Conservation (phyloP, 2,888 invertebrate species). For the Apoda limacodes region DNA sequence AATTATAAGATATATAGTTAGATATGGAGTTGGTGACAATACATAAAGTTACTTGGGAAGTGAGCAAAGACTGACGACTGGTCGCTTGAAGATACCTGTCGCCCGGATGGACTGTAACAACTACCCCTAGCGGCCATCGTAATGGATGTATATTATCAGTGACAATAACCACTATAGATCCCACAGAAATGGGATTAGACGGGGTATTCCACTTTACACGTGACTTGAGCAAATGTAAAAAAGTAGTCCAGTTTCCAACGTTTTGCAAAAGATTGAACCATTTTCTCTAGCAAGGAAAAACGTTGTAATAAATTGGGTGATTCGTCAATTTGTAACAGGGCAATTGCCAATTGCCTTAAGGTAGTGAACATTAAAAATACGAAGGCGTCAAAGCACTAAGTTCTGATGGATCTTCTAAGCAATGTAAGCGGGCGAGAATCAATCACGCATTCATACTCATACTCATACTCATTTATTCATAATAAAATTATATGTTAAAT, state of each 20-base stretch:
- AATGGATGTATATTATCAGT: slow-evolving; percentile 2
- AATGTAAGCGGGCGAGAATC: slow-evolving; percentile 4
- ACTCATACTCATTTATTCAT: no score
- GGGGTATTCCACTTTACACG: no score
- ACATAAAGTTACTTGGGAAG: no score
- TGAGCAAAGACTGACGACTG: slow-evolving; percentile 24
- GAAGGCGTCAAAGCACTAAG: slow-evolving; percentile 2
- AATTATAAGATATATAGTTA: no score
- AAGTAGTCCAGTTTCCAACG: slow-evolving; percentile 7
- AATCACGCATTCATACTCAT: slow-evolving; percentile 3
- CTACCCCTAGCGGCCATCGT: slow-evolving; percentile 4
- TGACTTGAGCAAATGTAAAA: slow-evolving; percentile 4
- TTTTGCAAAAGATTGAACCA: slow-evolving; percentile 6
- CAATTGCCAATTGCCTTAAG: slow-evolving; percentile 1
- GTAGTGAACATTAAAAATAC: slow-evolving; percentile 1
- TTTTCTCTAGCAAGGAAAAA: slow-evolving; percentile 2
- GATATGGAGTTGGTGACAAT: no score
- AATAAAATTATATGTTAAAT: no score
- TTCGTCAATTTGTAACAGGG: neutral
- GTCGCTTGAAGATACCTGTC: no score
- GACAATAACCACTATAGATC: slow-evolving; percentile 2
- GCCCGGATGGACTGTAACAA: slow-evolving; percentile 2
- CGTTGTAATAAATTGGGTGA: slow-evolving; percentile 2
- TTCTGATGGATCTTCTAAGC: slow-evolving; percentile 4
- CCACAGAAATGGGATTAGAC: no score